Evolutionary conservation across 1,140 invertebrate genomes (phyloP).

Genomic region (Trypoxylus dichotomus): DNA sequence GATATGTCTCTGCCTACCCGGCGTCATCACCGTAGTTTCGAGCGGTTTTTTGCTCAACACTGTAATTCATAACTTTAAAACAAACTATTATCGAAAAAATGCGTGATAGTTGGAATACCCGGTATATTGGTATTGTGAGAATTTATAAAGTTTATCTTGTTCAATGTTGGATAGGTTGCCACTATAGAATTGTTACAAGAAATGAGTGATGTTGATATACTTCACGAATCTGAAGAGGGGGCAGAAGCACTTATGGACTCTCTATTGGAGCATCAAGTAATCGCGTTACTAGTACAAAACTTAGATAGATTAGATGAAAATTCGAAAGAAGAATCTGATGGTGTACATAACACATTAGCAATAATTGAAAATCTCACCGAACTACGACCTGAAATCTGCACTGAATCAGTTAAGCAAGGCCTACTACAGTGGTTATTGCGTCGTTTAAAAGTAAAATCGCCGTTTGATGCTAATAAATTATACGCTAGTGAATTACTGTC

Average conservation of each 20-base stretch:
- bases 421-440: conserved; percentile 91
- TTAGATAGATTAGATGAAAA: conserved; percentile 91
- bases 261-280: conserved; percentile 85
- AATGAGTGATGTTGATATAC: conserved; percentile 93
- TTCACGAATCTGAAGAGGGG: conserved; percentile 87
- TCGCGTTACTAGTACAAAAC: conserved; percentile 91
- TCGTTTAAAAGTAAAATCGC: conserved; percentile 77
- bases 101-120: too few species aligned
- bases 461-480: conserved; percentile 95
- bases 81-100: too few species aligned
- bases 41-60: too few species aligned
- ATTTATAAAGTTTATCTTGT: too few species aligned
- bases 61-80: too few species aligned
- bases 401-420: conserved; percentile 85
- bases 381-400: conserved; percentile 80
- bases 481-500: conserved; percentile 96
- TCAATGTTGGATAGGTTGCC: conserved; percentile 41
- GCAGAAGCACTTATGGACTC: conserved; percentile 77
- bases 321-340: conserved; percentile 93
- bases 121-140: too few species aligned
- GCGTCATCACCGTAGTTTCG: too few species aligned
- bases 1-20: too few species aligned
- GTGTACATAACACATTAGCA: conserved; percentile 92
- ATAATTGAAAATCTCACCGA: conserved; percentile 88
- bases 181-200: conserved; percentile 68